Conservation (phyloP, 92 coral and sea anemone species). For the Phenganax marumi region DNA sequence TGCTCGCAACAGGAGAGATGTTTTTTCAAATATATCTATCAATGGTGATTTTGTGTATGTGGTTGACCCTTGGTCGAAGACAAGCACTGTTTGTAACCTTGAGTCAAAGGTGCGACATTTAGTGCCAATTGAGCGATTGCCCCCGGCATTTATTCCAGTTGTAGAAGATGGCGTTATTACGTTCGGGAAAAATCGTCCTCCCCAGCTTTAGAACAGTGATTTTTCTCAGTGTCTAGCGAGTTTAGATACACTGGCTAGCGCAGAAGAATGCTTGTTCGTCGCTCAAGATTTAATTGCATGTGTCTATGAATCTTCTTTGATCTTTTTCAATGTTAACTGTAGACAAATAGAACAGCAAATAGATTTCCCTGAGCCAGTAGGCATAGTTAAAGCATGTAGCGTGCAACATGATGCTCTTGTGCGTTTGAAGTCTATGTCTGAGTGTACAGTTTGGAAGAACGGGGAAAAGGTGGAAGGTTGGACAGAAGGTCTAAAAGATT, state of each 20-base stretch:
- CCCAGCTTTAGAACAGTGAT: slow-evolving; percentile 44
- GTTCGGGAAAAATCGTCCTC: neutral
- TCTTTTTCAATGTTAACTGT: neutral
- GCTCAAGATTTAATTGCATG: slow-evolving; percentile 35
- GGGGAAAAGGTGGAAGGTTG: neutral
- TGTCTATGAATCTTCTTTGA: neutral
- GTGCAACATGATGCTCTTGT: neutral
- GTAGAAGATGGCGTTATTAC: slow-evolving; percentile 19
- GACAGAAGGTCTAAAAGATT: neutral
- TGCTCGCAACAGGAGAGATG: neutral
- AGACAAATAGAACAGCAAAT: neutral
- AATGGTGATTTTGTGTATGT: slow-evolving; percentile 7
- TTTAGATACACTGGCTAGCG: neutral
- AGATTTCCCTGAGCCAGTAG: neutral
- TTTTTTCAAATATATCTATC: neutral
- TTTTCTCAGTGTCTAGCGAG: slow-evolving; percentile 7
- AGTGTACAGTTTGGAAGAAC: neutral
- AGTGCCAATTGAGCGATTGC: neutral
- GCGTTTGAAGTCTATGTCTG: neutral
- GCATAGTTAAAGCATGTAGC: neutral
- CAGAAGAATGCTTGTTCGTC: neutral
- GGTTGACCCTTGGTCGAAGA: neutral
- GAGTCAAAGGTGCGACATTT: neutral
- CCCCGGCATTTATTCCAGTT: neutral
- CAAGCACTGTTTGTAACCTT: neutral